A percentile compares a stretch with the other conserved stretches of the same genome.
phyloP scores from a whole-genome alignment of 2,113 vertebrate genomes.

The Alosa alosa region DNA sequence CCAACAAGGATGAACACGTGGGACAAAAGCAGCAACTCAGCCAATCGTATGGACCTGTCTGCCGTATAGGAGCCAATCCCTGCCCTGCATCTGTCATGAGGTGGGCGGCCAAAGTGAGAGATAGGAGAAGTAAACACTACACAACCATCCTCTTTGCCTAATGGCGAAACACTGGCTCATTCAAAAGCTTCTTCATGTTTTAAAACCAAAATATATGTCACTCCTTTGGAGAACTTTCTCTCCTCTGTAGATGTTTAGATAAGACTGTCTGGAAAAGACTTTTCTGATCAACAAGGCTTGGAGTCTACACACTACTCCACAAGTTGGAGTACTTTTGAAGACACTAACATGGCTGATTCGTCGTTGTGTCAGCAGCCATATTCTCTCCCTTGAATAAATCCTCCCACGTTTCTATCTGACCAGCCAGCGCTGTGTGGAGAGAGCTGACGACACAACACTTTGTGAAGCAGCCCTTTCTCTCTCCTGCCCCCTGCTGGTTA shows the following conservation, averaged over 20 bases:
- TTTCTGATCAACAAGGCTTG: not conserved
- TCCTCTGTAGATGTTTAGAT: not conserved
- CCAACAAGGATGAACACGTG: constrained; percentile 88
- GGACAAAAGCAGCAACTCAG: constrained; percentile 90
- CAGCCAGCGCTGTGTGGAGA: not conserved
- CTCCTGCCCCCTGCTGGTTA: not conserved
- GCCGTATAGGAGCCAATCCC: constrained; percentile 73
- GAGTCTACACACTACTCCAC: not conserved
- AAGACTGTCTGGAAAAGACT: not conserved
- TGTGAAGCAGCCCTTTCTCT: not conserved
- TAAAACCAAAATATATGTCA: not conserved
- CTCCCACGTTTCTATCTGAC: not conserved
- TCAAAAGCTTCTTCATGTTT: not conserved
- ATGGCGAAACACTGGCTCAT: constrained; percentile 20
- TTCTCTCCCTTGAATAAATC: not conserved
- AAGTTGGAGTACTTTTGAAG: not conserved
- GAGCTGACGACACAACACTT: not conserved
- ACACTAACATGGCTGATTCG: not conserved
- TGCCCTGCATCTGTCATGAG: not conserved
- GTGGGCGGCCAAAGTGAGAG: constrained; percentile 12
- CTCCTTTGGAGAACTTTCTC: not conserved
- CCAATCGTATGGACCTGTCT: constrained; percentile 86
- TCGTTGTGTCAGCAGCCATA: not conserved
- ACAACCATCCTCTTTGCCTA: constrained; percentile 19
- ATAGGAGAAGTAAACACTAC: constrained; percentile 30